phyloP scores from a whole-genome alignment of 2,797 vertebrate genomes.

The Peromyscus nudipes region DNA sequence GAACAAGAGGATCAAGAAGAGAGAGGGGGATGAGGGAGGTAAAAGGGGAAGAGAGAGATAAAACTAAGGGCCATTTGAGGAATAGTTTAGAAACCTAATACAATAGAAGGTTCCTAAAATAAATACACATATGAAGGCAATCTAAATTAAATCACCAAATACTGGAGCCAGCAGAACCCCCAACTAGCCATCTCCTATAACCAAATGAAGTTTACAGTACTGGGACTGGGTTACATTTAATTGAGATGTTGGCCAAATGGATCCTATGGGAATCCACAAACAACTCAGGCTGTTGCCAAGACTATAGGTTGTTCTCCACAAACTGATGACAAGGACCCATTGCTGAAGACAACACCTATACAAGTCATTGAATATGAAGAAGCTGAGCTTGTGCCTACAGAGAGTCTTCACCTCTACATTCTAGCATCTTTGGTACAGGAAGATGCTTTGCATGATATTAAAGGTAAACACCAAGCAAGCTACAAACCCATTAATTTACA shows the following conservation, averaged over 20 bases:
- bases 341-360: background rate
- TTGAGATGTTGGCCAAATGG: background rate
- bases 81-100: background rate
- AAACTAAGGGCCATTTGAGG: background rate
- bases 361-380: background rate
- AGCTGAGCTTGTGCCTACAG: background rate
- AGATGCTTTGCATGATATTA: background rate
- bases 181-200: background rate
- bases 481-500: background rate
- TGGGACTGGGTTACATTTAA: background rate
- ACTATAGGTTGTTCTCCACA: background rate
- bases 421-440: background rate
- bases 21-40: background rate
- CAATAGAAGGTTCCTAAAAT: background rate
- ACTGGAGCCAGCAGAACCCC: too few relatives aligned
- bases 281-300: too few relatives aligned
- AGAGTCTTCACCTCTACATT: background rate
- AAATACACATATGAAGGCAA: background rate
- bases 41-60: background rate
- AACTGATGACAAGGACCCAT: background rate
- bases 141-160: background rate
- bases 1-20: background rate
- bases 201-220: background rate
- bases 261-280: background rate
- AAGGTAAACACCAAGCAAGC: background rate